phyloP scores from a whole-genome alignment of 2,888 invertebrate species.

The Parnassius apollo region DNA sequence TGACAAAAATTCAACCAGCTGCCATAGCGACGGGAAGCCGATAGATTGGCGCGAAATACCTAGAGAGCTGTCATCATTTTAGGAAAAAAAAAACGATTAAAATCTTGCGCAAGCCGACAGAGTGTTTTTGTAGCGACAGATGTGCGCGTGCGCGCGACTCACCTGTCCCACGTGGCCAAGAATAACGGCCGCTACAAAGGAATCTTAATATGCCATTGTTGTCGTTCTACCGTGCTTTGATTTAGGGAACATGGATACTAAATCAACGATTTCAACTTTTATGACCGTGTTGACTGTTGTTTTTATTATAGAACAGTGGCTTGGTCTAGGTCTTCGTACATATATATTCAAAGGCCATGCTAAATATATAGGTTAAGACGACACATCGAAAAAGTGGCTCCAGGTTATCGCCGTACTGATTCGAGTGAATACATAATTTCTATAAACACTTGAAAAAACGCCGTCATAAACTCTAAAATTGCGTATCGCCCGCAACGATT shows the following conservation, averaged over 20 bases:
- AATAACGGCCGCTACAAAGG: constrained; percentile 64
- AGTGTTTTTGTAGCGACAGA: constrained; percentile 62
- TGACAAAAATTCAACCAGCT: constrained; percentile 47
- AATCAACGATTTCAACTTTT: constrained; percentile 5
- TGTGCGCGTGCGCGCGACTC: constrained; percentile 71
- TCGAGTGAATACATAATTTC: no score
- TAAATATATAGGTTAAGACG: no score
- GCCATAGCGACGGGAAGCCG: constrained; percentile 51
- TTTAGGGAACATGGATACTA: constrained; percentile 49
- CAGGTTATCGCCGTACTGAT: no score
- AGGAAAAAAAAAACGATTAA: constrained; percentile 65
- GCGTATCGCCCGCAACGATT: no score
- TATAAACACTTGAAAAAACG: no score
- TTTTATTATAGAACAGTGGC: no score
- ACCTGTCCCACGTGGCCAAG: constrained; percentile 77
- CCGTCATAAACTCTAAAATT: no score
- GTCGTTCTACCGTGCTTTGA: constrained; percentile 55
- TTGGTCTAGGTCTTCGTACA: no score
- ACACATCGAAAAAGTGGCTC: no score
- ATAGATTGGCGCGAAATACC: constrained; percentile 65
- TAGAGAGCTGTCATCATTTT: constrained; percentile 69
- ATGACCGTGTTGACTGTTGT: background rate
- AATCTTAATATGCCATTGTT: constrained; percentile 60
- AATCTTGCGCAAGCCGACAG: constrained; percentile 75
- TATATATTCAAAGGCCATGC: no score